Evolutionary conservation across 2,888 invertebrate species (phyloP).

Genomic region (Parapristionchus giblindavisi): DNA sequence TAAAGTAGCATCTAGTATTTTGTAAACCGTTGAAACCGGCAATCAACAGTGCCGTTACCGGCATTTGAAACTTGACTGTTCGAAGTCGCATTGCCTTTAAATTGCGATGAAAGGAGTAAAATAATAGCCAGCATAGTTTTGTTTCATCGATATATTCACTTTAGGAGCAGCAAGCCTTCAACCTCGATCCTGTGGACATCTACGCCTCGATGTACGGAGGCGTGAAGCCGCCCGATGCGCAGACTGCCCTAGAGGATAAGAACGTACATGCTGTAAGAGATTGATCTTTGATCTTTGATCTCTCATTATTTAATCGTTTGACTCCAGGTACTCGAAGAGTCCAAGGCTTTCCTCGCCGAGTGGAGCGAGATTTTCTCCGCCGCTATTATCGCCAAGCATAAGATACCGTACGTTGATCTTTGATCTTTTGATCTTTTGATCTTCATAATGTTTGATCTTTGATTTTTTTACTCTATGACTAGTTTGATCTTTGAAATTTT

Average conservation of each 20-base stretch:
- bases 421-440: constrained; percentile 10
- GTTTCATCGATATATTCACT: too few species aligned
- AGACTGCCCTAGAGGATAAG: constrained; percentile 50
- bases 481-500: neutral
- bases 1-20: too few species aligned
- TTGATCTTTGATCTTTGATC: constrained; percentile 18
- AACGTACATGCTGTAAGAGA: constrained; percentile 39
- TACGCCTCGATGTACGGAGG: constrained; percentile 43
- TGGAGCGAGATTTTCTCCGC: constrained; percentile 56
- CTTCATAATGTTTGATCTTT: neutral
- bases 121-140: too few species aligned
- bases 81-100: too few species aligned
- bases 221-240: constrained; percentile 40
- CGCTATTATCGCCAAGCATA: constrained; percentile 46
- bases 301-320: neutral
- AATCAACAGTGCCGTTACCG: too few species aligned
- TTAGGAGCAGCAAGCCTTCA: constrained; percentile 46
- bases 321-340: constrained; percentile 49
- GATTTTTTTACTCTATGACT: neutral
- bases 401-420: constrained; percentile 45
- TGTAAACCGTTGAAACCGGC: too few species aligned
- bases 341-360: constrained; percentile 54
- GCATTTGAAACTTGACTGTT: too few species aligned
- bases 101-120: too few species aligned
- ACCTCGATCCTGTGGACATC: constrained; percentile 50